These are phyloP conservation scores for Galleria mellonella DNA, from an alignment of 1,140 invertebrate species.

Conservation along the genomic window DNA sequence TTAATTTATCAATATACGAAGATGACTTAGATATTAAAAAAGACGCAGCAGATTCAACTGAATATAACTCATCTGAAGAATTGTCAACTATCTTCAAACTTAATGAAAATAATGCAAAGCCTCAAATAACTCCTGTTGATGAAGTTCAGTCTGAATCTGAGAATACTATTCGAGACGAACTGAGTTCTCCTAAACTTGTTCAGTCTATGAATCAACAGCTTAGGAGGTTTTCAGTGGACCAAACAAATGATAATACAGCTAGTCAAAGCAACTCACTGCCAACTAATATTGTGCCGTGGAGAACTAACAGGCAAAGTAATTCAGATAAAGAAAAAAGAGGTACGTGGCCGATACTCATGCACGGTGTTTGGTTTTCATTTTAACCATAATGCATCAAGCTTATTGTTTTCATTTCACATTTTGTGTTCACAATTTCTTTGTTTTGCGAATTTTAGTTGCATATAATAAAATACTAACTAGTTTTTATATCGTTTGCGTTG, in stretches of 20 bases:
- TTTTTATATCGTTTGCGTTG: constrained; percentile 35
- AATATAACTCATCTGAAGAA: constrained; percentile 78
- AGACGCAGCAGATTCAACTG: constrained; percentile 68
- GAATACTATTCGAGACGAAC: constrained; percentile 40
- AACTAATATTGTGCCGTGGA: constrained; percentile 56
- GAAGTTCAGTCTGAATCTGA: constrained; percentile 28
- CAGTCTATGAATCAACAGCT: constrained; percentile 65
- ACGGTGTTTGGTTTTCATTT: constrained; percentile 66
- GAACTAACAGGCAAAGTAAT: constrained; percentile 55
- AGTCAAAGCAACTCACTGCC: constrained; percentile 61
- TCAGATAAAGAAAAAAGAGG: constrained; percentile 63
- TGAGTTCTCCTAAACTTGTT: constrained; percentile 68
- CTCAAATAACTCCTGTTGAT: constrained; percentile 10
- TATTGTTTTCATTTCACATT: constrained; percentile 39
- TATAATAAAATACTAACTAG: not conserved
- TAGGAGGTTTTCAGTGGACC: constrained; percentile 57
- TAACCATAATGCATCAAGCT: constrained; percentile 61
- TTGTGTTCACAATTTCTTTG: constrained; percentile 13
- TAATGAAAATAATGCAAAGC: constrained; percentile 31
- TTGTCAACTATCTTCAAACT: constrained; percentile 76
- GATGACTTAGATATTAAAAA: constrained; percentile 56
- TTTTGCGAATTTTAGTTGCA: constrained; percentile 7
- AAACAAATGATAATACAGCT: constrained; percentile 33
- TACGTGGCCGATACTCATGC: constrained; percentile 65
- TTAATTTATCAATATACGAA: constrained; percentile 57